Percentiles rank a stretch among this genome's conserved stretches.
These are phyloP conservation scores for Nycticebus coucang DNA, from an alignment of 2,113 vertebrate genomes.

Conservation along the genomic window DNA sequence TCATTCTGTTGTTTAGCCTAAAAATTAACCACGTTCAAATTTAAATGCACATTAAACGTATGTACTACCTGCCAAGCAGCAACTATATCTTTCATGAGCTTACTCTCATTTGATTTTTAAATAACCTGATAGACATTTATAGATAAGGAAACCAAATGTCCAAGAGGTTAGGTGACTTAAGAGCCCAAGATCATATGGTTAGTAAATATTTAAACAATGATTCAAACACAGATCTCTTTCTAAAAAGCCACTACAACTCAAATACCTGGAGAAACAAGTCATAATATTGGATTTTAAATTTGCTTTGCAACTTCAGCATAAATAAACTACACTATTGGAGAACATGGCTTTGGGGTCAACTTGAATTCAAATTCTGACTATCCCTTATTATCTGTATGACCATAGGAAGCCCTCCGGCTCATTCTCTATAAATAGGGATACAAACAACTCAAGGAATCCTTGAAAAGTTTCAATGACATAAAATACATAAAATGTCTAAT, in stretches of 20 bases:
- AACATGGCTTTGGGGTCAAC: not conserved
- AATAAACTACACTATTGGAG: not conserved
- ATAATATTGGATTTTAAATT: constrained; percentile 2
- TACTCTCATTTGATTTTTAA: not conserved
- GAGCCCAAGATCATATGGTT: constrained; percentile 16
- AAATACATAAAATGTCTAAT: constrained; percentile 55
- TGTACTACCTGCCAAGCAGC: not conserved
- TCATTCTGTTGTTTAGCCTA: constrained; percentile 23
- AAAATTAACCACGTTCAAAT: constrained; percentile 43
- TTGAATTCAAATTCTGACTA: constrained; percentile 11
- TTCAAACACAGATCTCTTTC: not conserved
- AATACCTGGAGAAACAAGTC: constrained; percentile 7
- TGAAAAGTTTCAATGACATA: constrained; percentile 20
- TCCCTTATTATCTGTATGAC: not conserved
- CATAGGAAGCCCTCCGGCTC: not conserved
- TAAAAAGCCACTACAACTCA: not conserved
- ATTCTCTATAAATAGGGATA: not conserved
- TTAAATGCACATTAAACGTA: not conserved
- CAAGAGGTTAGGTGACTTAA: constrained; percentile 46
- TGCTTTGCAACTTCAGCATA: constrained; percentile 13
- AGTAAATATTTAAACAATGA: not conserved
- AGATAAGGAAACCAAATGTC: constrained; percentile 48
- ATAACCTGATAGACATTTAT: not conserved
- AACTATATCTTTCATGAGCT: not conserved
- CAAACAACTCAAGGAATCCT: not conserved